Percentiles rank a stretch among this genome's conserved stretches.
Conservation (phyloP, 2,888 invertebrate genomes). For the Chrysolina haemoptera region DNA sequence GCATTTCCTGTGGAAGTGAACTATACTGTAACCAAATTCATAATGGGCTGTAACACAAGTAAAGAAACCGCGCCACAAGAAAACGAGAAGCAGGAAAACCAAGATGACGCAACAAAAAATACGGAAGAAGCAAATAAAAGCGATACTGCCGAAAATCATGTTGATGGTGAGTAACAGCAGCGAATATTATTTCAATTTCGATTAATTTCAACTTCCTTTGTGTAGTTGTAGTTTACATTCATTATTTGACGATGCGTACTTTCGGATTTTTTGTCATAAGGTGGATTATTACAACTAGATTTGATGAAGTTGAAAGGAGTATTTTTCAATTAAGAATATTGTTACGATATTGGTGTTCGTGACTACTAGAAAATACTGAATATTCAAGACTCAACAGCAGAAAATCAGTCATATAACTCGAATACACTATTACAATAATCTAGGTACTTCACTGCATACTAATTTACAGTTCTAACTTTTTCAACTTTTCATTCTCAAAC, state of each 20-base stretch:
- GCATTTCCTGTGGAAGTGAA: slow-evolving; percentile 9
- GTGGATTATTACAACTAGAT: neutral
- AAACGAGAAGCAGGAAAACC: slow-evolving; percentile 59
- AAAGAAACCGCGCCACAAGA: slow-evolving; percentile 69
- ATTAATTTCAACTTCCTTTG: neutral
- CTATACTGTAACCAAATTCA: neutral
- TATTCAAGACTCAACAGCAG: too few species aligned
- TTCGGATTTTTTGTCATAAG: too few species aligned
- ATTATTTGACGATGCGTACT: too few species aligned
- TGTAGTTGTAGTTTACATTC: neutral
- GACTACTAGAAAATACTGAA: too few species aligned
- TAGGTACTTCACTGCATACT: too few species aligned
- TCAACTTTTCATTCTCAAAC: too few species aligned
- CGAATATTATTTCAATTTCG: neutral
- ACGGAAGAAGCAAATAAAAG: slow-evolving; percentile 33
- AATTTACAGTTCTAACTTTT: too few species aligned
- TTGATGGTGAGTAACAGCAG: slow-evolving; percentile 40
- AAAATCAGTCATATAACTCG: too few species aligned
- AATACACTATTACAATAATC: too few species aligned
- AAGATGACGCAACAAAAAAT: slow-evolving; percentile 26
- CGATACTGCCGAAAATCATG: slow-evolving; percentile 36
- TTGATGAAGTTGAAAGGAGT: neutral
- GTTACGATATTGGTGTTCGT: too few species aligned
- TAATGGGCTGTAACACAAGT: slow-evolving; percentile 77
- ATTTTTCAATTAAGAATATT: too few species aligned